phyloP scores from a whole-genome alignment of 1,140 invertebrate genomes.

The Plectus sambesii region DNA sequence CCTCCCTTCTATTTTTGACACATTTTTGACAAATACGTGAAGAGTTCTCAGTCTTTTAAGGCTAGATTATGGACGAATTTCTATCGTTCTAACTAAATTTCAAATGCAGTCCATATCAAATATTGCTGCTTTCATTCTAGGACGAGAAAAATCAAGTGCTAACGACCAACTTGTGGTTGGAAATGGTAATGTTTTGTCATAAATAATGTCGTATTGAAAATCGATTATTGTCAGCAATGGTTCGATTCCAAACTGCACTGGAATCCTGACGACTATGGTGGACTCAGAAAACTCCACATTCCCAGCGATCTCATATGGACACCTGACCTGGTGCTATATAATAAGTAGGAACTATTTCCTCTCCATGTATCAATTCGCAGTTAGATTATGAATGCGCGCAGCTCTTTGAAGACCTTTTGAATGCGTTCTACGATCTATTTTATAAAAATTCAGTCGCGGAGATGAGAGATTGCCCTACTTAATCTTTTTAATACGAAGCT shows the following conservation, averaged over 20 bases:
- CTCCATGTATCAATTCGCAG: constrained; percentile 18
- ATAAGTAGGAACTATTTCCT: constrained; percentile 50
- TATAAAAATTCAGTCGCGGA: constrained; percentile 10
- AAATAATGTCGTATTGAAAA: constrained; percentile 4
- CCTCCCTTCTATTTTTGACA: no score
- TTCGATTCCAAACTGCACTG: constrained; percentile 85
- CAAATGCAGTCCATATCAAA: no score
- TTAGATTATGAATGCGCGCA: neutral
- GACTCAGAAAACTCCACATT: constrained; percentile 57
- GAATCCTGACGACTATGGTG: constrained; percentile 86
- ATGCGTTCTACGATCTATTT: constrained; percentile 12
- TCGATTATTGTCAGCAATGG: constrained; percentile 60
- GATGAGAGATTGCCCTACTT: constrained; percentile 23
- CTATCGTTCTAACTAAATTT: no score
- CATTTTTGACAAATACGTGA: no score
- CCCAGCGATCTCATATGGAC: constrained; percentile 62
- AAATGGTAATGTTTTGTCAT: constrained; percentile 60
- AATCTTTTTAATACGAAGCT: constrained; percentile 37
- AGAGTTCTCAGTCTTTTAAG: no score
- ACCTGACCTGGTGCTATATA: constrained; percentile 63
- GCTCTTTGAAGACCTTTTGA: neutral
- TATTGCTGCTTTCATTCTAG: constrained; percentile 49
- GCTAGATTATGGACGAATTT: no score
- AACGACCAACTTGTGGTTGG: constrained; percentile 86
- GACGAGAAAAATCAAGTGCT: constrained; percentile 90